phyloP scores from a whole-genome alignment of 2,888 invertebrate species.

The Tachina grossa region DNA sequence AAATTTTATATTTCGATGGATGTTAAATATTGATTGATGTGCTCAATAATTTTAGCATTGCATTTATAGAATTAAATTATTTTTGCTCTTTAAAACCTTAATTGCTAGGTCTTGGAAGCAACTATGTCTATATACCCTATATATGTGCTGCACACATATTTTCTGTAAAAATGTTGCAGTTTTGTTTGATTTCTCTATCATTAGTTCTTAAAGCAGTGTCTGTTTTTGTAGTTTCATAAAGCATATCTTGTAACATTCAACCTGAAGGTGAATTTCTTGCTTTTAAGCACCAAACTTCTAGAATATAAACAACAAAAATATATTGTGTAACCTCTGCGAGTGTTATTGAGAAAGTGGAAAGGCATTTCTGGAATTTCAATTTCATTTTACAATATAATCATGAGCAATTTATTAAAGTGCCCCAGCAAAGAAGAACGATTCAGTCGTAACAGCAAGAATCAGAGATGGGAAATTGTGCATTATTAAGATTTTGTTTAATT shows the following conservation, averaged over 20 bases:
- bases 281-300: not conserved
- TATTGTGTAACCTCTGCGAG: not conserved
- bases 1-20: not conserved
- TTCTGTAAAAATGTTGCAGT: conserved; percentile 18
- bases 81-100: not conserved
- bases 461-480: not conserved
- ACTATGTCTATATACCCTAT: not conserved
- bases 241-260: not conserved
- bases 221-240: not conserved
- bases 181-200: conserved; percentile 14
- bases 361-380: conserved; percentile 61
- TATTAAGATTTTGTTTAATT: no score
- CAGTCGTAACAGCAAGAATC: not conserved
- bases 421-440: not conserved
- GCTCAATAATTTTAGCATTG: not conserved
- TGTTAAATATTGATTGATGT: not conserved
- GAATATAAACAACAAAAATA: not conserved
- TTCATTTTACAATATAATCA: conserved; percentile 66
- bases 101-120: not conserved
- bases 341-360: conserved; percentile 8
- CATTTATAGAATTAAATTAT: not conserved
- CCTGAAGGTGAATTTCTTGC: conserved; percentile 6
- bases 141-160: not conserved
- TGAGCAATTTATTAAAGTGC: conserved; percentile 54
- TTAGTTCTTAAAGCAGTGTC: not conserved